Conservation (phyloP, 2,113 vertebrate species). For the Scartelaos histophorus region DNA sequence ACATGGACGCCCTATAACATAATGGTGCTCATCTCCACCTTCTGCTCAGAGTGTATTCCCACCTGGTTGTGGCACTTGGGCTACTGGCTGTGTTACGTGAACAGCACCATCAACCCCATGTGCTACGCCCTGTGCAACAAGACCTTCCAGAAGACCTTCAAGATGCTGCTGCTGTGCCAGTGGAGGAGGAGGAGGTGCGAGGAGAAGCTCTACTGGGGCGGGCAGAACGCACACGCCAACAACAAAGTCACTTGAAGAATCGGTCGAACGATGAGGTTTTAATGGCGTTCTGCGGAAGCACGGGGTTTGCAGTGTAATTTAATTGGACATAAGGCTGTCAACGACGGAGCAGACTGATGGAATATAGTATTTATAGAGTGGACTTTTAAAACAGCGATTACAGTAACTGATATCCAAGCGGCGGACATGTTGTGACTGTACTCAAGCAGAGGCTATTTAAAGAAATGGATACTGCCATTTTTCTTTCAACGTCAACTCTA, state of each 20-base stretch:
- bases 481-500: neutral
- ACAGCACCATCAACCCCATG: conserved; percentile 98
- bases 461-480: neutral
- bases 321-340: neutral
- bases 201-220: conserved; percentile 90
- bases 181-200: conserved; percentile 87
- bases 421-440: neutral
- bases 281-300: conserved; percentile 39
- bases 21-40: conserved; percentile 98
- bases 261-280: neutral
- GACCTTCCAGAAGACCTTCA: conserved; percentile 98
- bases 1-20: conserved; percentile 99
- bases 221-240: conserved; percentile 77
- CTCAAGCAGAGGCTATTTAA: neutral
- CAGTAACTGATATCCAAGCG: neutral
- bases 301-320: conserved; percentile 29
- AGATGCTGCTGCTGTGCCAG: conserved; percentile 91
- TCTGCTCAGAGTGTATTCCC: conserved; percentile 91
- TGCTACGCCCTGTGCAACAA: conserved; percentile 99
- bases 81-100: conserved; percentile 98
- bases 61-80: conserved; percentile 93
- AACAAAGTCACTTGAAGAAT: conserved; percentile 63
- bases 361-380: neutral
- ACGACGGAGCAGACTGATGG: neutral
- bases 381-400: neutral